Evolutionary conservation across 2,797 vertebrate species (phyloP), one percentile per base, ranked within the genome.

Genomic region (Potorous gilbertii): DNA sequence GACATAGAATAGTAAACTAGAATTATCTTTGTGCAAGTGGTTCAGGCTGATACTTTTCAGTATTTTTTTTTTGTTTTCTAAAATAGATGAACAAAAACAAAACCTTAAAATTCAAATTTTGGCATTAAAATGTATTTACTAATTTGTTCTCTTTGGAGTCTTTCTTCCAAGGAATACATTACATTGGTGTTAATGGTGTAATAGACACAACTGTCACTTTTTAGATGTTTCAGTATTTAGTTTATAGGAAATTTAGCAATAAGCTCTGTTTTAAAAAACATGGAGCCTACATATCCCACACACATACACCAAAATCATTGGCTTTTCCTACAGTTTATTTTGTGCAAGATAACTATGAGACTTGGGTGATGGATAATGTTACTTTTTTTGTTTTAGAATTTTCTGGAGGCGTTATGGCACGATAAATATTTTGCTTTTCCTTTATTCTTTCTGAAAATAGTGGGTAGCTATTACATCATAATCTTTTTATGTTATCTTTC

Each of bases 401-500:
- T 46, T 90, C 90, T 62, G 56, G 18, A 93, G 8, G 93, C 55
- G 54, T 93, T 21, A 56, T 56, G 24, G 21, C 40, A n/a, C 50
- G 56, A 31, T 92, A 90, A 92, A 27, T 50, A 54, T 92, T 50
- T 94, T 91, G 31, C 46, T 81, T 81, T 74, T 40, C 31, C 16
- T 57, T 66, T 74, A 59, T 55, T 57, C 54, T 95, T 96, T 27
- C 4, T 90, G 90, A 50, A 1, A 46, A 50, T 93, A 94, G 6
- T 29, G 8, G 27, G 55, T 94, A 91, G 90, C 94, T 74, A 24
- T 27, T 29, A 50, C 28, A 95, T 57, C 91, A 50, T 95, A 66
- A 55, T 90, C 81, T 95, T 92, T 96, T 92, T 56, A 46, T 93
- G 57, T 54, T 34, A 50, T 14, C 94, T 96, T 96, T 95, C 59